These are phyloP conservation scores for Oedothorax gibbosus DNA, from an alignment of 1,140 invertebrate genomes.

Conservation along the genomic window DNA sequence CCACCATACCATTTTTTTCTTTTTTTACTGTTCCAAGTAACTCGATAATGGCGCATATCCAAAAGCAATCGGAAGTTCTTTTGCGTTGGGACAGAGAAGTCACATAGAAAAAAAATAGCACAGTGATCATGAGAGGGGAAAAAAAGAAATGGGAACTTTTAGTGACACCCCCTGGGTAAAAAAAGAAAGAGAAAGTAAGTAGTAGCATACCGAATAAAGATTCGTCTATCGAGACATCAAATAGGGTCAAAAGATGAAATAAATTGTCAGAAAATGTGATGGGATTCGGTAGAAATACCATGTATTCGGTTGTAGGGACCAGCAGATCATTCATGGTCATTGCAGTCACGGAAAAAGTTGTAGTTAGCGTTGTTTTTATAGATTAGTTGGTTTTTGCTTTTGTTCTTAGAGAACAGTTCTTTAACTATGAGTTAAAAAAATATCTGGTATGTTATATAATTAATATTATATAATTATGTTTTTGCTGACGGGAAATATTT, in stretches of 20 bases:
- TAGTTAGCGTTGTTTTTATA: too few relatives aligned
- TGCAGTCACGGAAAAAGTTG: too few relatives aligned
- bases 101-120: neutral
- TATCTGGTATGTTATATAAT: too few relatives aligned
- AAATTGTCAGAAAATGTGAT: conserved; percentile 30
- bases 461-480: too few relatives aligned
- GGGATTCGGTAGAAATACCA: neutral
- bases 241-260: conserved; percentile 30
- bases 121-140: neutral
- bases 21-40: neutral
- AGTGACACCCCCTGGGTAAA: neutral
- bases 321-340: too few relatives aligned
- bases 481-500: too few relatives aligned
- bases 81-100: neutral
- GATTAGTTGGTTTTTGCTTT: too few relatives aligned
- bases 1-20: neutral
- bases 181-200: neutral
- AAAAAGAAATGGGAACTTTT: neutral
- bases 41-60: neutral
- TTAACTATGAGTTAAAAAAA: too few relatives aligned
- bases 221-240: neutral
- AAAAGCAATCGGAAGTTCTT: conserved; percentile 6
- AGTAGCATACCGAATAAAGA: too few relatives aligned
- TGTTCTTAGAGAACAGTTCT: too few relatives aligned
- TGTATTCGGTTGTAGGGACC: too few relatives aligned